Conservation (phyloP, 1,140 invertebrate species). For the Laupala kohalensis region DNA sequence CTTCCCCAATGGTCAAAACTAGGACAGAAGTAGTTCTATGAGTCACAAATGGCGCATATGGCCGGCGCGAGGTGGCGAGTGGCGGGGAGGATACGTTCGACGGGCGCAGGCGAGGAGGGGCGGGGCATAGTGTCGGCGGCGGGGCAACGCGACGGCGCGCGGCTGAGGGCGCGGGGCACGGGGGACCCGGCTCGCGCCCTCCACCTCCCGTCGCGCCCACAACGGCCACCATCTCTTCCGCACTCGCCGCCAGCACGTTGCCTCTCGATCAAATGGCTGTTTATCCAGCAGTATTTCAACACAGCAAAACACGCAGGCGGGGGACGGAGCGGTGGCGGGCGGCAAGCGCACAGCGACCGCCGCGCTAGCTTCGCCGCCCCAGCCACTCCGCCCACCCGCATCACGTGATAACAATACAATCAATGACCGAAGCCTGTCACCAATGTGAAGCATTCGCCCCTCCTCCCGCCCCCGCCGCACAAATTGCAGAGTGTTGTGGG, state of each 20-base stretch:
- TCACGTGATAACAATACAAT: slow-evolving; percentile 16
- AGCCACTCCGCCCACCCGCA: slow-evolving; percentile 1
- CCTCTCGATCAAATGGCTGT: slow-evolving; percentile 8
- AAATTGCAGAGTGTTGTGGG: slow-evolving; percentile 10
- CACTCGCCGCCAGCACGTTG: too few species aligned
- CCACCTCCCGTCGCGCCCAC: too few species aligned
- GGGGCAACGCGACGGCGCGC: too few species aligned
- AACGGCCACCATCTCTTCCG: too few species aligned
- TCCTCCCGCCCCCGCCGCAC: slow-evolving; percentile 4
- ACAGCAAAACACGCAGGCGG: slow-evolving; percentile 2
- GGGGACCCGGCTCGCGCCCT: not conserved
- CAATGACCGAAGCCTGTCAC: slow-evolving; percentile 17
- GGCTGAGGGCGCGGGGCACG: too few species aligned
- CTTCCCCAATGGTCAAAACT: too few species aligned
- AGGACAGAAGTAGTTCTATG: too few species aligned
- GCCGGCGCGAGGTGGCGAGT: too few species aligned
- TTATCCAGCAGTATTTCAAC: slow-evolving; percentile 13
- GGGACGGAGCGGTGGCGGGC: not conserved
- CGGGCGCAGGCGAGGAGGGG: too few species aligned
- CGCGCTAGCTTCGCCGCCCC: not conserved
- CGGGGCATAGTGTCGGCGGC: too few species aligned
- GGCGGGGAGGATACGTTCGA: too few species aligned
- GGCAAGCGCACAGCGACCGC: not conserved
- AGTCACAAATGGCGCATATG: too few species aligned
- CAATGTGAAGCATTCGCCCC: slow-evolving; percentile 14